Percentiles rank a stretch among this genome's conserved stretches.
Conservation (phyloP, 2,888 invertebrate species). For the Chironomus tentans region DNA sequence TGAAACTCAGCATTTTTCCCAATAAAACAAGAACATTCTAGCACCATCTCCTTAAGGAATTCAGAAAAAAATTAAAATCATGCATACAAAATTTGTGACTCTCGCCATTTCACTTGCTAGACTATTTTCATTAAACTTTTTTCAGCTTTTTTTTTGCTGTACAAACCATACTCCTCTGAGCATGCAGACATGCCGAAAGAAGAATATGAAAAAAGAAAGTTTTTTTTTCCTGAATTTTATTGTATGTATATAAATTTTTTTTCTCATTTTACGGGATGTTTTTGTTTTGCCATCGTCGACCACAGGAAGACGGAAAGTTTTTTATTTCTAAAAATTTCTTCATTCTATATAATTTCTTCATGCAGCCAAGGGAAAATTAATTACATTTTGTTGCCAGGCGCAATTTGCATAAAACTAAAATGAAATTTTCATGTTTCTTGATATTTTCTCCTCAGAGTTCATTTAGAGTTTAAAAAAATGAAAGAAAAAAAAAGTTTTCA, state of each 20-base stretch:
- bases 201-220: too few relatives aligned
- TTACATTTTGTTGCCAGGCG: background rate
- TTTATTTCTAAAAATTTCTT: background rate
- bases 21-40: too few relatives aligned
- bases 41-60: too few relatives aligned
- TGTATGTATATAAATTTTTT: background rate
- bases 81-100: background rate
- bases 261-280: background rate
- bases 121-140: background rate
- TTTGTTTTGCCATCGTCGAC: background rate
- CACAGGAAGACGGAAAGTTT: background rate
- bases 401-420: background rate
- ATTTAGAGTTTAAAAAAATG: background rate
- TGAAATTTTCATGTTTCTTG: background rate
- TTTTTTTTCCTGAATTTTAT: too few relatives aligned
- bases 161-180: background rate
- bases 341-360: background rate
- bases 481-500: background rate
- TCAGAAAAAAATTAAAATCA: too few relatives aligned
- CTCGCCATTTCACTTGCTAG: background rate
- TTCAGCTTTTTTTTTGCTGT: background rate
- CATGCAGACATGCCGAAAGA: too few relatives aligned
- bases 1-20: too few relatives aligned
- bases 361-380: background rate
- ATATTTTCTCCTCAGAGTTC: background rate